Evolutionary conservation across 2,888 invertebrate species (phyloP), one percentile per base, ranked within the genome.

Genomic region (Calliopum simillimum): DNA sequence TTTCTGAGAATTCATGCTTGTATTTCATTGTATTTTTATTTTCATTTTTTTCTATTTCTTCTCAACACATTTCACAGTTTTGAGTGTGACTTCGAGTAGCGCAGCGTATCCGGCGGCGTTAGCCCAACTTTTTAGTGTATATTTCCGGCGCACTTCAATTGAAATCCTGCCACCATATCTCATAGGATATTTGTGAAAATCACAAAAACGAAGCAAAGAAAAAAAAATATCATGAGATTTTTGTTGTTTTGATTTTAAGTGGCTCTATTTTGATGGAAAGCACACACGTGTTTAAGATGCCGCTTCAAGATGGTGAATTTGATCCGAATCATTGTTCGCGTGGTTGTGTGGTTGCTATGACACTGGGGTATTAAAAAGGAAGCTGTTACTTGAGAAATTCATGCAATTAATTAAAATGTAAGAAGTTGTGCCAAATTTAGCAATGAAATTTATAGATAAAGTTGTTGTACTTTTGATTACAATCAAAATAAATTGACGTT

Each of bases 121-220:
- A 49, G 49, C 14, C 59, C 49, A 49, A 67, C 59, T 67, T 33
- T 67, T 47, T 67, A 58, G 58, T 66, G 56, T 55, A n/a, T 33
- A 49, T 49, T 59, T 67, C 59, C 59, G 47, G 53, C 59, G 49
- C 33, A 33, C 19, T 59, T 12, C 25, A 16, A 56, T 33, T 67
- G 58, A 59, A 58, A 59, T 67, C 59, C 59, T 59, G 46, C 19
- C 66, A 46, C 23, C 12, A n/a, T 19, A 13, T 13, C 59, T 59
- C n/a, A 19, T 47, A 58, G 67, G 67, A 67, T 59, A 25, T 56
- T n/a, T 21, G n/a, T 2, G 11, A 58, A 33, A 33, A 33, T 6
- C 4, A 33, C 1, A 33, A 33, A 33, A 33, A 33, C 33, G 33
- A 6, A 33, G 33, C 33, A 33, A 33, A 33, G 8, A 33, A 33